These are phyloP conservation scores for Apeltes quadracus DNA, from an alignment of 2,113 vertebrate species.

Conservation along the genomic window DNA sequence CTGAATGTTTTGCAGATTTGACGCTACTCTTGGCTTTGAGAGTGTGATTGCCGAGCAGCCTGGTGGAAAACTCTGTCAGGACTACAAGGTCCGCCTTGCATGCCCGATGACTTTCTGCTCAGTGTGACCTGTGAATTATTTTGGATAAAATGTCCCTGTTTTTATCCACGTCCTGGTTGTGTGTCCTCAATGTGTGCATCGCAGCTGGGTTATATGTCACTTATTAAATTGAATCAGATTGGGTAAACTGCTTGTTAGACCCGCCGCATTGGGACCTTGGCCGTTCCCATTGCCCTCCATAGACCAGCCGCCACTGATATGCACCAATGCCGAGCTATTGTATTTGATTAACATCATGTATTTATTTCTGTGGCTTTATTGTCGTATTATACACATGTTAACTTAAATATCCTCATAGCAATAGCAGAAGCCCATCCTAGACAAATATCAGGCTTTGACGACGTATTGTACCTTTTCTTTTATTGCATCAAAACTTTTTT, in stretches of 20 bases:
- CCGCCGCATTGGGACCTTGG: too few relatives aligned
- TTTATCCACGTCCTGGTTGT: too few relatives aligned
- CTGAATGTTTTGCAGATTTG: constrained; percentile 48
- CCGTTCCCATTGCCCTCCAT: too few relatives aligned
- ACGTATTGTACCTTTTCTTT: not conserved
- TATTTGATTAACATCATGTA: not conserved
- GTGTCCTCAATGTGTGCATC: too few relatives aligned
- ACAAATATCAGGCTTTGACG: not conserved
- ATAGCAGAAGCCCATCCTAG: not conserved
- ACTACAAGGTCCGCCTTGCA: constrained; percentile 59
- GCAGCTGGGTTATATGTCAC: too few relatives aligned
- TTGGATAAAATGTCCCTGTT: too few relatives aligned
- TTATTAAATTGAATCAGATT: too few relatives aligned
- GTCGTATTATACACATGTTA: not conserved
- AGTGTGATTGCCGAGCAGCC: constrained; percentile 58
- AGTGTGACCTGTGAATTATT: not conserved
- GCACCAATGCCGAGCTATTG: too few relatives aligned
- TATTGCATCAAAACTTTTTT: not conserved
- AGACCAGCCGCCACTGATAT: too few relatives aligned
- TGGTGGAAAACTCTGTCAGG: constrained; percentile 27
- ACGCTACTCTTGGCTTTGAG: constrained; percentile 50
- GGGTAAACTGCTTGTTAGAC: too few relatives aligned
- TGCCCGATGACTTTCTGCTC: constrained; percentile 46
- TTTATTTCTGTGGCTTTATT: not conserved
- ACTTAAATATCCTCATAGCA: not conserved